Evolutionary conservation across 2,113 vertebrate species (phyloP), one percentile per base, ranked within the genome.

Genomic region (Amblyopsis rosae): DNA sequence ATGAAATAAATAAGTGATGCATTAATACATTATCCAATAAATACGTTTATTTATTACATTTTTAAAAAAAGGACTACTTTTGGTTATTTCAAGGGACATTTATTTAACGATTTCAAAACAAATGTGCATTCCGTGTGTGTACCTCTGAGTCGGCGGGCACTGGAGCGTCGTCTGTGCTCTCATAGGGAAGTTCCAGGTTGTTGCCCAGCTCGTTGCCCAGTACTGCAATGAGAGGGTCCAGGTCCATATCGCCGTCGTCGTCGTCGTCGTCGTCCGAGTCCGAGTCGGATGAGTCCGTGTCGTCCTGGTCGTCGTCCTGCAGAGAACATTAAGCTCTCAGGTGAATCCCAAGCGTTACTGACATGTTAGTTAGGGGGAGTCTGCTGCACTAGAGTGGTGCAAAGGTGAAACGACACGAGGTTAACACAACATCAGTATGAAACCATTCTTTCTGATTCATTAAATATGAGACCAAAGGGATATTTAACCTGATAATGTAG

Each of bases 201-300:
- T 80, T 83, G 0, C 83, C 89, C 55, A 90, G 91, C 0, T 72
- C 92, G 55, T 95, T 94, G 47, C 91, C 94, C 58, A 98, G 69
- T 59, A 95, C 96, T 0, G 93, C 94, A 41, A 98, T 85, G 69
- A 98, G 82, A 55, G 94, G 95, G 78, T 97, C 96, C 0, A 94
- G 95, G 82, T 98, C 96, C 1, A 96, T 79, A 5, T 98, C 94
- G 19, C 97, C 95, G 0, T 95, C 95, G 1, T 95, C 94, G 0
- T 96, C 95, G 0, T 96, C 95, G 12, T 96, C 94, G 12, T 96
- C 95, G 0, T 96, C 95, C 5, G 82, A 70, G 0, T 96, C 95
- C 1, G 95, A 90, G 77, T 97, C 96, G 10, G 96, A 96, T 5
- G 96, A 77, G 12, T 84, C 82, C 0, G 79, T 74, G 0, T 96